A percentile compares a stretch with the other conserved stretches of the same genome.
phyloP scores from a whole-genome alignment of 92 coral and sea anemone genomes.

The Phenganax stokvisi region DNA sequence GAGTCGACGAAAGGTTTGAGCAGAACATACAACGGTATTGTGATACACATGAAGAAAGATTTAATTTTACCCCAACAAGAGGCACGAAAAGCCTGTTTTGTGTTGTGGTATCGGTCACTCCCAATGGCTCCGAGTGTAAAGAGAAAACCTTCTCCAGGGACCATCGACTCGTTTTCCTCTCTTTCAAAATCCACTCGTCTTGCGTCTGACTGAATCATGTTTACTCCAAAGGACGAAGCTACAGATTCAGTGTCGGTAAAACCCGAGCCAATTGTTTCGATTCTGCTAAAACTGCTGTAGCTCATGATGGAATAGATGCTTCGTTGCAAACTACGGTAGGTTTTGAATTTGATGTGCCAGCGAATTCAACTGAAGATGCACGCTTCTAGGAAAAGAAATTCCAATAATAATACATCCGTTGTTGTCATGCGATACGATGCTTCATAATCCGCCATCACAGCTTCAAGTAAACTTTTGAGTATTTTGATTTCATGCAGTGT shows the following conservation, averaged over 20 bases:
- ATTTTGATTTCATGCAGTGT: no score
- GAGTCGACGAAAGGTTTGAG: not conserved
- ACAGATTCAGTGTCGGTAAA: not conserved
- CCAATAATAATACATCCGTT: no score
- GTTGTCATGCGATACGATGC: no score
- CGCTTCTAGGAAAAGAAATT: no score
- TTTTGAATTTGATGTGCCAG: no score
- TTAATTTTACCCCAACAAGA: not conserved
- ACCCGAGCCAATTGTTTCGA: not conserved
- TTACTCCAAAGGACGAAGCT: not conserved
- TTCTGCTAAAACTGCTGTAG: not conserved
- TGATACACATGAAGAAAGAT: slow-evolving; percentile 17
- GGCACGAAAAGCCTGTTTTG: not conserved
- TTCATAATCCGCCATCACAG: no score
- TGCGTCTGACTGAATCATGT: not conserved
- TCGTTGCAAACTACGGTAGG: no score
- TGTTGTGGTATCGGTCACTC: not conserved
- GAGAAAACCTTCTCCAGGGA: slow-evolving; percentile 1
- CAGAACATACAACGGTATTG: slow-evolving; percentile 15
- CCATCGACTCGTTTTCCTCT: not conserved
- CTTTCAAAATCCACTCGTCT: not conserved
- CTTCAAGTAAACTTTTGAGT: no score
- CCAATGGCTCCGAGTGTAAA: slow-evolving; percentile 1
- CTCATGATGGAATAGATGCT: not conserved
- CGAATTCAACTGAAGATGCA: no score